These are phyloP conservation scores for Habropoda laboriosa DNA, from an alignment of 1,140 invertebrate genomes.

Conservation along the genomic window DNA sequence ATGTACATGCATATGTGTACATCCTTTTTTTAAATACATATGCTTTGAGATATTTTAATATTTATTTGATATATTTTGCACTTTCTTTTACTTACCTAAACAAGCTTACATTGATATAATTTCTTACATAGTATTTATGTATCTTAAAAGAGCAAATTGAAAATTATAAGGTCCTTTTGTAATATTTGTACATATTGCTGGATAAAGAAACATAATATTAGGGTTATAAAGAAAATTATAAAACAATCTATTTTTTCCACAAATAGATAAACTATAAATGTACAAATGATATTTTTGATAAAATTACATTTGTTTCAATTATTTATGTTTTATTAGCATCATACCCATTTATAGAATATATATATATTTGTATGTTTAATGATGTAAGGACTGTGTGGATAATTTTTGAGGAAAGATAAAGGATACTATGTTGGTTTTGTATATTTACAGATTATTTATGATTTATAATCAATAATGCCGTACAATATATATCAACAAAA, in stretches of 20 bases:
- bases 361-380: background rate
- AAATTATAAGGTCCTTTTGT: background rate
- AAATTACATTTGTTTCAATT: too few relatives aligned
- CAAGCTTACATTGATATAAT: too few relatives aligned
- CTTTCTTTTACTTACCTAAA: background rate
- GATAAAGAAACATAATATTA: background rate
- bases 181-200: background rate
- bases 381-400: background rate
- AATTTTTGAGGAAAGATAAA: slow-evolving; percentile 8
- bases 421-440: slow-evolving; percentile 57
- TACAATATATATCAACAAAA: slow-evolving; percentile 74
- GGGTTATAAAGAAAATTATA: background rate
- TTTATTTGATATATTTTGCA: background rate
- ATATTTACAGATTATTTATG: slow-evolving; percentile 72
- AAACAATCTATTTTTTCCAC: background rate
- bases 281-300: background rate
- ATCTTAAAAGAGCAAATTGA: background rate
- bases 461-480: slow-evolving; percentile 71
- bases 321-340: too few relatives aligned
- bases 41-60: too few relatives aligned
- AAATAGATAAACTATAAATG: background rate
- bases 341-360: background rate
- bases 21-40: too few relatives aligned
- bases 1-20: too few relatives aligned
- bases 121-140: background rate